phyloP scores from a whole-genome alignment of 1,140 invertebrate species.

The Bombus polaris region DNA sequence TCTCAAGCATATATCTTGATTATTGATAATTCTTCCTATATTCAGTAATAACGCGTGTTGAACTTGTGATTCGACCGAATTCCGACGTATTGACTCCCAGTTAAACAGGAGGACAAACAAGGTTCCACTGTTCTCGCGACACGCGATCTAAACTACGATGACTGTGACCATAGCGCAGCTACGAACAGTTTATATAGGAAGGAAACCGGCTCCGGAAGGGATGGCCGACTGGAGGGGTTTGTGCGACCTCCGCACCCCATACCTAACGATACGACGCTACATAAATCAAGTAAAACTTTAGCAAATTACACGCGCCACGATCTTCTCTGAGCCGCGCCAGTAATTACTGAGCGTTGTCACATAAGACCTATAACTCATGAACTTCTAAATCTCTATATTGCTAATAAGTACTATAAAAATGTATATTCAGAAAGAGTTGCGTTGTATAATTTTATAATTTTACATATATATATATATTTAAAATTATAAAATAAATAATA shows the following conservation, averaged over 20 bases:
- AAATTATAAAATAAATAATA: no score
- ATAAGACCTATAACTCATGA: conserved; percentile 11
- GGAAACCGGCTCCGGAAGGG: conserved; percentile 65
- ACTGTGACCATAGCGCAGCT: conserved; percentile 78
- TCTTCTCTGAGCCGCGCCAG: conserved; percentile 44
- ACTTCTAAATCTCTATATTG: neutral
- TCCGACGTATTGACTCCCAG: conserved; percentile 72
- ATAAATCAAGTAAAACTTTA: conserved; percentile 61
- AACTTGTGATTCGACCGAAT: conserved; percentile 41
- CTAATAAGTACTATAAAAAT: neutral
- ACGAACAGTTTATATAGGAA: conserved; percentile 74
- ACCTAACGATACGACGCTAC: conserved; percentile 61
- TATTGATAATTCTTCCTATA: neutral
- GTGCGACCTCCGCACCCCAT: conserved; percentile 64
- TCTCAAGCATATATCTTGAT: neutral
- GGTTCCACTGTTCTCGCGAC: conserved; percentile 69
- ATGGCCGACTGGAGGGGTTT: conserved; percentile 46
- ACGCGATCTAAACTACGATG: conserved; percentile 77
- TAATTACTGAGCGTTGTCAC: conserved; percentile 44
- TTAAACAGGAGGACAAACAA: conserved; percentile 67
- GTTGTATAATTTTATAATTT: neutral
- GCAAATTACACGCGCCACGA: conserved; percentile 38
- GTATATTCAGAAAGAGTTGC: neutral
- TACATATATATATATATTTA: neutral
- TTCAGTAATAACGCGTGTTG: neutral